Evolutionary conservation across 2,888 invertebrate species (phyloP).

Genomic region (Melanargia galathea): DNA sequence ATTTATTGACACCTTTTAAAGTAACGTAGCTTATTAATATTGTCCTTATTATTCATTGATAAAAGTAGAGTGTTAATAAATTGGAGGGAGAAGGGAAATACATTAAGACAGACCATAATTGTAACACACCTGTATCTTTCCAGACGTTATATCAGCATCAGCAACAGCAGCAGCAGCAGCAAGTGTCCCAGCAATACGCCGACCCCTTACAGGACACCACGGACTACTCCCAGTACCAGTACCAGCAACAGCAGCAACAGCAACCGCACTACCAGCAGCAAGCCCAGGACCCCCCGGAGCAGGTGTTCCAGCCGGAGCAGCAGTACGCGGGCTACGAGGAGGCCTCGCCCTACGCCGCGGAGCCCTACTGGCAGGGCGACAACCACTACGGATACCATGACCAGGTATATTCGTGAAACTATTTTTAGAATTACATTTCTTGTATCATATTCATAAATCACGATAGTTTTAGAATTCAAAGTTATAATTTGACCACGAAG

Average conservation of each 20-base stretch:
- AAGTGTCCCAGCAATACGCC: conserved; percentile 37
- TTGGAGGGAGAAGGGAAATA: no score
- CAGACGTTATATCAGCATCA: conserved; percentile 37
- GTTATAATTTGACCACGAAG: no score
- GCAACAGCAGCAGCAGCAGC: conserved; percentile 50
- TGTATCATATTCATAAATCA: no score
- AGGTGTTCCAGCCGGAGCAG: conserved; percentile 29
- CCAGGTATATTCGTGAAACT: conserved; percentile 50
- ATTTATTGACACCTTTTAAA: no score
- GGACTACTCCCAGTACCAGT: conserved; percentile 48
- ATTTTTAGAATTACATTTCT: not conserved
- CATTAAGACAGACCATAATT: no score
- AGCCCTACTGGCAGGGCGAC: conserved; percentile 60
- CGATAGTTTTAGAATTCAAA: no score
- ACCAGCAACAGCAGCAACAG: conserved; percentile 33
- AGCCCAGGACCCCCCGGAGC: conserved; percentile 22
- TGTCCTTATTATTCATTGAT: no score
- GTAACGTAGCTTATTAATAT: no score
- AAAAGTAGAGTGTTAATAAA: no score
- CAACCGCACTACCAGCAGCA: conserved; percentile 28
- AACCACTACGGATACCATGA: conserved; percentile 51
- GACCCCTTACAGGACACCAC: conserved; percentile 46
- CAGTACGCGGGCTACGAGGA: conserved; percentile 44
- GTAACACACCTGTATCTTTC: not conserved
- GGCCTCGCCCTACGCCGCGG: conserved; percentile 51